phyloP scores from a whole-genome alignment of 2,888 invertebrate species.

The Helicoverpa assulta region DNA sequence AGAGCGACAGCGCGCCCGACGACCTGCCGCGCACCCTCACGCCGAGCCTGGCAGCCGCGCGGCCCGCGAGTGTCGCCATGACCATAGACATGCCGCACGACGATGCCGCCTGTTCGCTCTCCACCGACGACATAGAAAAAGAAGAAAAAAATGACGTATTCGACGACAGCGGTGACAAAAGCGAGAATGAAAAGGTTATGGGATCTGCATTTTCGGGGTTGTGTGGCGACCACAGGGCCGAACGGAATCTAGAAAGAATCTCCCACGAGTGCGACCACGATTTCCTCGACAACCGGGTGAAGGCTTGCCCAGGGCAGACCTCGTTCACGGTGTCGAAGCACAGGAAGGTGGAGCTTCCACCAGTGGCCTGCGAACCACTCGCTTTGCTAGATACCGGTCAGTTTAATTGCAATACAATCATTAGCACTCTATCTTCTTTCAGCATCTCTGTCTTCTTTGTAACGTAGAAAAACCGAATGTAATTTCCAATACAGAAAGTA shows the following conservation, averaged over 20 bases:
- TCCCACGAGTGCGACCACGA: constrained; percentile 84
- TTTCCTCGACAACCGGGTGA: constrained; percentile 85
- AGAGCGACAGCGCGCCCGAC: constrained; percentile 88
- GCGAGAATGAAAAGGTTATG: constrained; percentile 86
- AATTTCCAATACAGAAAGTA: not conserved
- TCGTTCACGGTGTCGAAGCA: constrained; percentile 91
- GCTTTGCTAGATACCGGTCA: constrained; percentile 82
- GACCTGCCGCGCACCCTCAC: constrained; percentile 79
- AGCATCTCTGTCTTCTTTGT: not conserved
- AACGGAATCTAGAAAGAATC: constrained; percentile 69
- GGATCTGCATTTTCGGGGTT: constrained; percentile 80
- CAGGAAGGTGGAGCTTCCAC: constrained; percentile 91
- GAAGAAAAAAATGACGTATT: constrained; percentile 83
- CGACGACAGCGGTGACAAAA: constrained; percentile 81
- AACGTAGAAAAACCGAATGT: not conserved
- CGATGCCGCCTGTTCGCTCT: constrained; percentile 78
- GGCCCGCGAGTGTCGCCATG: constrained; percentile 51
- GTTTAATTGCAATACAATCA: constrained; percentile 52
- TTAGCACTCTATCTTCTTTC: not conserved
- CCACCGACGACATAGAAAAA: constrained; percentile 78
- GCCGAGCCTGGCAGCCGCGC: constrained; percentile 66
- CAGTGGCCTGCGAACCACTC: constrained; percentile 81
- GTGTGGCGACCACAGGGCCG: constrained; percentile 68
- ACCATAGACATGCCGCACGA: constrained; percentile 82
- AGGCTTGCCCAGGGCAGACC: constrained; percentile 83